These are phyloP conservation scores for Sardinella longiceps DNA, from an alignment of 2,797 vertebrate species.

Conservation along the genomic window DNA sequence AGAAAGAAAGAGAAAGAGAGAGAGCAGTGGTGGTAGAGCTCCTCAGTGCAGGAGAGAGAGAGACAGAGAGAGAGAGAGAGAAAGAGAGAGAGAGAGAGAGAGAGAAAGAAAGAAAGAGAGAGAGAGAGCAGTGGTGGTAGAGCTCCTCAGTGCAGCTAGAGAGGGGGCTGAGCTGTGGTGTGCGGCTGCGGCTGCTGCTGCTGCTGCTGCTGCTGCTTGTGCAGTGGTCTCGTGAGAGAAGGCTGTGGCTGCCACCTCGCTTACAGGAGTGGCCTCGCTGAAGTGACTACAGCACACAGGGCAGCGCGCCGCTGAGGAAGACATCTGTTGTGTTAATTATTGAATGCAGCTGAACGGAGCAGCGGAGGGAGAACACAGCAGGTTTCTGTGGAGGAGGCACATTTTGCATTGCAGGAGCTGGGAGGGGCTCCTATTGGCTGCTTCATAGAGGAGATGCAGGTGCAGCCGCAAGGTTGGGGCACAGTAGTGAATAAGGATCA, in stretches of 20 bases:
- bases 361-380: not conserved
- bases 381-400: not conserved
- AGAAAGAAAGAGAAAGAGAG: not conserved
- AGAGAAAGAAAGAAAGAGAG: not conserved
- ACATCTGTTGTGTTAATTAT: slow-evolving; percentile 8
- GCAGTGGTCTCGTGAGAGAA: not conserved
- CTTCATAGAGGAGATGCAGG: not conserved
- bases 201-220: not conserved
- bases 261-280: not conserved
- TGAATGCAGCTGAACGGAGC: not conserved
- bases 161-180: too few species aligned
- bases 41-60: too few species aligned
- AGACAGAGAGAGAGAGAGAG: not conserved
- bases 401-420: not conserved
- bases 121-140: not conserved
- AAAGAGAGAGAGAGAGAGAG: not conserved
- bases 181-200: too few species aligned
- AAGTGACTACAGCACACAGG: not conserved
- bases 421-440: not conserved
- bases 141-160: not conserved
- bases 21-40: not conserved
- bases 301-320: not conserved
- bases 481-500: not conserved
- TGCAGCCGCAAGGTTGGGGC: not conserved
- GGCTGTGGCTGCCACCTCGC: not conserved